These are phyloP conservation scores for Amiota mariae DNA, from an alignment of 2,888 invertebrate species.

Conservation along the genomic window DNA sequence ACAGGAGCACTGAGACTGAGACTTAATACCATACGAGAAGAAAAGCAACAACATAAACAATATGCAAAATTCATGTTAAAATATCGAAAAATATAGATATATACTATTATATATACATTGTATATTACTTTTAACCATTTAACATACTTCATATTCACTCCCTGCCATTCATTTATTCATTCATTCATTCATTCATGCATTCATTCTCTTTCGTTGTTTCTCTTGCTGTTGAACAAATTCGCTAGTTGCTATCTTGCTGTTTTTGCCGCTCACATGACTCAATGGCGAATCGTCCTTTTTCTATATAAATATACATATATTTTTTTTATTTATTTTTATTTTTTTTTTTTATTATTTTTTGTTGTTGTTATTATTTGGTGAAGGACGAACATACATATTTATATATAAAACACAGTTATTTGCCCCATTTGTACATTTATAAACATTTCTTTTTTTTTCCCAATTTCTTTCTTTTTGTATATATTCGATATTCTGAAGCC, in stretches of 20 bases:
- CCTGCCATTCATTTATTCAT: too few species aligned
- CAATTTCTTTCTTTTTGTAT: slow-evolving; percentile 6
- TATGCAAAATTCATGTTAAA: slow-evolving; percentile 70
- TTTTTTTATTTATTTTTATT: background rate
- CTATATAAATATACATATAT: too few species aligned
- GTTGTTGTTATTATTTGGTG: slow-evolving; percentile 35
- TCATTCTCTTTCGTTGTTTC: background rate
- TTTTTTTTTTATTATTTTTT: slow-evolving; percentile 27
- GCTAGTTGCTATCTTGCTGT: background rate
- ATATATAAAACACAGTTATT: slow-evolving; percentile 66
- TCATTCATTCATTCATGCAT: too few species aligned
- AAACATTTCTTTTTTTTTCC: slow-evolving; percentile 54
- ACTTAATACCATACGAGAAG: slow-evolving; percentile 27
- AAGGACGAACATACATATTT: too few species aligned
- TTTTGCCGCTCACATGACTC: too few species aligned
- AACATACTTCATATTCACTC: background rate
- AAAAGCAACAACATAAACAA: slow-evolving; percentile 68
- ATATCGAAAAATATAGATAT: slow-evolving; percentile 65
- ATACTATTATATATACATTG: slow-evolving; percentile 23
- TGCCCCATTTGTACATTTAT: slow-evolving; percentile 67
- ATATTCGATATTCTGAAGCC: background rate
- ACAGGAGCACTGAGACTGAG: background rate
- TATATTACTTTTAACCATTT: background rate
- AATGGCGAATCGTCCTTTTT: too few species aligned
- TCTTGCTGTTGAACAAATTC: background rate